Evolutionary conservation across 2,888 invertebrate species (phyloP).

Genomic region (Lordiphosa andalusiaca): DNA sequence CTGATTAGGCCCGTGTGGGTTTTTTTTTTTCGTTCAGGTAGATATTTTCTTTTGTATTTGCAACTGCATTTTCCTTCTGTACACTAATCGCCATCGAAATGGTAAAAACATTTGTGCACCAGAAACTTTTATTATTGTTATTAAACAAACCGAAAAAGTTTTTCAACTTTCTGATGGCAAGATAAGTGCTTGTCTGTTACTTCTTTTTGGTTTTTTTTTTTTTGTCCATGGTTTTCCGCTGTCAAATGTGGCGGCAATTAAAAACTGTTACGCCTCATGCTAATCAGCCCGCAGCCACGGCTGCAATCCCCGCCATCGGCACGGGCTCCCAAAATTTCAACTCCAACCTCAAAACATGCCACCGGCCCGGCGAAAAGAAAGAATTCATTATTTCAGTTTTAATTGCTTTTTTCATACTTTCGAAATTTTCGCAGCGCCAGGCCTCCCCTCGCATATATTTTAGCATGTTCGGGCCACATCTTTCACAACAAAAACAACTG

Average conservation of each 20-base stretch:
- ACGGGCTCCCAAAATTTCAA: slow-evolving; percentile 7
- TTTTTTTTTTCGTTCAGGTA: too few species aligned
- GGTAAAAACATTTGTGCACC: slow-evolving; percentile 50
- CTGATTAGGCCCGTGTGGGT: slow-evolving; percentile 55
- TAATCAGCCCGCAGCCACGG: slow-evolving; percentile 65
- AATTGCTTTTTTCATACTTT: slow-evolving; percentile 79
- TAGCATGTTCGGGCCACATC: slow-evolving; percentile 74
- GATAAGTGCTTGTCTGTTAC: slow-evolving; percentile 54
- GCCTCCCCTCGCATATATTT: slow-evolving; percentile 27
- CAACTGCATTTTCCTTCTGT: background rate
- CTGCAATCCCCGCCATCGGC: slow-evolving; percentile 54
- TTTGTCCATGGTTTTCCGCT: slow-evolving; percentile 51
- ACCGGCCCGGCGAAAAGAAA: slow-evolving; percentile 54
- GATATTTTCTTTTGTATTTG: too few species aligned
- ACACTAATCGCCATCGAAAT: slow-evolving; percentile 21
- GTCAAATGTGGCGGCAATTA: slow-evolving; percentile 77
- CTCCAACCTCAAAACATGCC: slow-evolving; percentile 32
- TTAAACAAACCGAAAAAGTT: slow-evolving; percentile 52
- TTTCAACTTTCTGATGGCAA: slow-evolving; percentile 67
- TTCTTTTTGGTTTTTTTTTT: too few species aligned
- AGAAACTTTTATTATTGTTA: slow-evolving; percentile 57
- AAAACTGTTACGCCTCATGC: slow-evolving; percentile 75
- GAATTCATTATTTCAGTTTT: slow-evolving; percentile 78
- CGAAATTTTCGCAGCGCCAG: slow-evolving; percentile 59
- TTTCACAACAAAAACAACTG: slow-evolving; percentile 65